Evolutionary conservation across 2,888 invertebrate genomes (phyloP).

Genomic region (Caenorhabditis panamensis): DNA sequence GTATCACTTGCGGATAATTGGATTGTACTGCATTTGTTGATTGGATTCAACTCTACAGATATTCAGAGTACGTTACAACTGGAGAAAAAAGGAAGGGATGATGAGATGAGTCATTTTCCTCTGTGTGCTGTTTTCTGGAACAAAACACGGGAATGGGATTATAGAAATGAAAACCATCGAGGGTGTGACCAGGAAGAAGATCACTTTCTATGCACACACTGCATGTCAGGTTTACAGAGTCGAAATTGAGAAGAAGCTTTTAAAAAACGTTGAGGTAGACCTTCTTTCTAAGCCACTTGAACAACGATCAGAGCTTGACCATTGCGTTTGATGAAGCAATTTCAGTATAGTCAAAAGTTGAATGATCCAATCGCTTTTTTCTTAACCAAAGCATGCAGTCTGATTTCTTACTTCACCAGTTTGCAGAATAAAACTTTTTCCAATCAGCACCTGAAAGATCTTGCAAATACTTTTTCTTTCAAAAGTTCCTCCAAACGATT

Average conservation of each 20-base stretch:
- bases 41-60: slow-evolving; percentile 48
- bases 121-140: neutral
- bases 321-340: too few relatives aligned
- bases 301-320: too few relatives aligned
- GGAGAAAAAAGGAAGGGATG: neutral
- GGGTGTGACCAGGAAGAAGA: neutral
- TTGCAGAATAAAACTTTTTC: neutral
- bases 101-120: slow-evolving; percentile 1
- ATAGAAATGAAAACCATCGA: neutral
- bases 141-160: neutral
- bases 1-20: slow-evolving; percentile 59
- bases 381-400: too few relatives aligned
- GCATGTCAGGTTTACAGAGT: neutral
- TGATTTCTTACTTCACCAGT: neutral
- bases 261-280: neutral
- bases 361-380: neutral
- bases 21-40: slow-evolving; percentile 54
- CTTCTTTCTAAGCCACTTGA: neutral
- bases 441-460: too few relatives aligned
- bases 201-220: too few relatives aligned
- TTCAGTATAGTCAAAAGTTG: too few relatives aligned
- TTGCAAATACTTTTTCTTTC: too few relatives aligned
- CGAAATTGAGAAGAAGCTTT: neutral
- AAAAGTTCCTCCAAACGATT: too few relatives aligned
- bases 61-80: slow-evolving; percentile 56